A percentile compares a stretch with the other conserved stretches of the same genome.
Conservation (phyloP, 1,140 invertebrate genomes). For the Solen grandis region DNA sequence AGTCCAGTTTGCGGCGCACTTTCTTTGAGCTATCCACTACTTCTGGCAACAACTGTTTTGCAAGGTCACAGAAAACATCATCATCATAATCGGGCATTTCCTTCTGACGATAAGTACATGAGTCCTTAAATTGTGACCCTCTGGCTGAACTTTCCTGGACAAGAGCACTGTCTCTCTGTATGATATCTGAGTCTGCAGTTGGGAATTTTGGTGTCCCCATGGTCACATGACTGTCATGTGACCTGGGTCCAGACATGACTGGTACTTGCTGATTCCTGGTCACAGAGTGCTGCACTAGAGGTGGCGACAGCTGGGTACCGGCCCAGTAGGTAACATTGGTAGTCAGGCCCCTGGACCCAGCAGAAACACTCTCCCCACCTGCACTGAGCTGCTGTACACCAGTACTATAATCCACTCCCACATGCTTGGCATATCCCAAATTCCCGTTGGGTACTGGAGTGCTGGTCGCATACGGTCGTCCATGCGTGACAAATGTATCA, state of each 20-base stretch:
- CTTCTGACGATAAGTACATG: constrained; percentile 19
- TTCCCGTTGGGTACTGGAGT: constrained; percentile 41
- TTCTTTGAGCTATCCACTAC: background rate
- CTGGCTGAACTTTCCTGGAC: constrained; percentile 1
- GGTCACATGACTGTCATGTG: constrained; percentile 14
- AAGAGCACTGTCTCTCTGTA: constrained; percentile 8
- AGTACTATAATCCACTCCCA: background rate
- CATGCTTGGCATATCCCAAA: constrained; percentile 4
- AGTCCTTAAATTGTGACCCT: constrained; percentile 13
- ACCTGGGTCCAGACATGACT: constrained; percentile 12
- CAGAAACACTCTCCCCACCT: background rate
- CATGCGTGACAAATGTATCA: constrained; percentile 55
- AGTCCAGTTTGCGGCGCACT: constrained; percentile 33
- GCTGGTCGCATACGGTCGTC: constrained; percentile 44
- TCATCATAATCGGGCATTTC: constrained; percentile 40
- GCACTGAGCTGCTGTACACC: background rate
- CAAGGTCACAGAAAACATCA: constrained; percentile 36
- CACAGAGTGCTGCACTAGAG: constrained; percentile 14
- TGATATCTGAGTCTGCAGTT: background rate
- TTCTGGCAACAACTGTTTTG: background rate
- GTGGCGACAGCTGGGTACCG: background rate
- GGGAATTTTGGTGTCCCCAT: background rate
- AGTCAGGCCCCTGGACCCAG: constrained; percentile 10
- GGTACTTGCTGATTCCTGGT: background rate
- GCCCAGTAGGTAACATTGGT: too few species aligned